Percentiles rank a stretch among this genome's conserved stretches.
These are phyloP conservation scores for Labeo catla DNA, from an alignment of 2,113 vertebrate species.

Conservation along the genomic window DNA sequence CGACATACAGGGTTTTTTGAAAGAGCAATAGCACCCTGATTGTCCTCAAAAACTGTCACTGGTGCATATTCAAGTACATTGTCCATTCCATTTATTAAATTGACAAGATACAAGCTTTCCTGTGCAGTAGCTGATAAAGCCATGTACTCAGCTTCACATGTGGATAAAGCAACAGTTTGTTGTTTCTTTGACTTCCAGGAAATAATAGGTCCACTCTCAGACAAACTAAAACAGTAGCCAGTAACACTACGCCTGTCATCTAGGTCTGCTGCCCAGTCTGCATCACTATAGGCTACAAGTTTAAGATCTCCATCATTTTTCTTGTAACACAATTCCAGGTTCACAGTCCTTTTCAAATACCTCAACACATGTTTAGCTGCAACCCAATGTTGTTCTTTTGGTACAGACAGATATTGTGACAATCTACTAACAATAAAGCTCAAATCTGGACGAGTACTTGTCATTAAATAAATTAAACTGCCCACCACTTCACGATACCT, in stretches of 20 bases:
- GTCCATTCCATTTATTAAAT: no score
- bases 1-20: no score
- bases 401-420: slow-evolving; percentile 7
- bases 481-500: slow-evolving; percentile 34
- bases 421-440: slow-evolving; percentile 36
- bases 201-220: background rate
- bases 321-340: background rate
- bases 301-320: background rate
- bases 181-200: background rate
- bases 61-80: no score
- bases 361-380: slow-evolving; percentile 41
- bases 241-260: background rate
- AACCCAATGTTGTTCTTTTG: slow-evolving; percentile 27
- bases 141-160: background rate
- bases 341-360: slow-evolving; percentile 18
- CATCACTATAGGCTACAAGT: background rate
- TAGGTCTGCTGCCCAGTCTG: background rate
- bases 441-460: slow-evolving; percentile 36
- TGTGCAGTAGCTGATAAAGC: background rate
- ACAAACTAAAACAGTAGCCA: background rate
- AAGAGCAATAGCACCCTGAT: no score
- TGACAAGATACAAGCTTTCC: background rate
- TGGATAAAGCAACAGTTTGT: background rate
- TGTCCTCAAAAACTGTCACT: no score
- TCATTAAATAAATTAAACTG: slow-evolving; percentile 38